Conservation (phyloP, 2,888 invertebrate genomes). For the Synanthedon formicaeformis region DNA sequence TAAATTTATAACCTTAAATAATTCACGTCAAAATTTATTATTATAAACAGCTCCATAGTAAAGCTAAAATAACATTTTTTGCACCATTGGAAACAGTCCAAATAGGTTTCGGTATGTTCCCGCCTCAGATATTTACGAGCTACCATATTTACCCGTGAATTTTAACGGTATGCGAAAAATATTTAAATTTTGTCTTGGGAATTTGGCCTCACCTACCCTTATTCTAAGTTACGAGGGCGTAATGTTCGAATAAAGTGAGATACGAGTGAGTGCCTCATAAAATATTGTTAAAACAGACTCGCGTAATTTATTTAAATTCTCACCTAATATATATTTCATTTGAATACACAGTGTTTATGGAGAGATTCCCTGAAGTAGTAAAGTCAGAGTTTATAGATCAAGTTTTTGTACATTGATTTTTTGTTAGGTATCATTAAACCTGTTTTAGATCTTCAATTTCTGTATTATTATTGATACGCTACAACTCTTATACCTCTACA, state of each 20-base stretch:
- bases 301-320: neutral
- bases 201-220: conserved; percentile 8
- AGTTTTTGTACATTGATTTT: no score
- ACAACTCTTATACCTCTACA: no score
- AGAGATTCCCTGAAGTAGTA: neutral
- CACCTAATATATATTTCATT: neutral
- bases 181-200: conserved; percentile 12
- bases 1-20: no score
- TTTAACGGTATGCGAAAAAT: conserved; percentile 24
- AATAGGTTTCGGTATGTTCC: conserved; percentile 36
- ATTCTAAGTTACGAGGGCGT: neutral
- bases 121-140: conserved; percentile 35
- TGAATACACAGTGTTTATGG: neutral
- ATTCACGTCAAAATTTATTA: neutral
- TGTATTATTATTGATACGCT: no score
- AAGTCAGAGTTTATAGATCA: neutral
- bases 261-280: neutral
- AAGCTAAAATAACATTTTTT: conserved; percentile 22
- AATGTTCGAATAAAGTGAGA: neutral
- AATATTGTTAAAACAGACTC: neutral
- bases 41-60: neutral
- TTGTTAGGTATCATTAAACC: no score
- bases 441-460: no score
- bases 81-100: conserved; percentile 51
- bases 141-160: conserved; percentile 38